Evolutionary conservation across 2,113 vertebrate genomes (phyloP), one percentile per base, ranked within the genome.

Genomic region (Campylomormyrus tamandua): DNA sequence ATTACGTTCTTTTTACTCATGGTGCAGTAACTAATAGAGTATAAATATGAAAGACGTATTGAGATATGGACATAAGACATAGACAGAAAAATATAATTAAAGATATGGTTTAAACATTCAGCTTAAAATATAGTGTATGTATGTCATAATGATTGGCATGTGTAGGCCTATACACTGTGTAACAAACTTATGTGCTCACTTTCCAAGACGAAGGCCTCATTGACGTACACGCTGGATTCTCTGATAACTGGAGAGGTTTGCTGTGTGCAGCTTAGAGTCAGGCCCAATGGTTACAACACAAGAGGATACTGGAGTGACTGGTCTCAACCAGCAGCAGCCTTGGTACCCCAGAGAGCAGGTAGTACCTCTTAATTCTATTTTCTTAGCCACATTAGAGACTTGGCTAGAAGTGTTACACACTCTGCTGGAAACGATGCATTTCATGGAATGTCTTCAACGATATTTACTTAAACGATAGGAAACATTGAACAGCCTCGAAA

Each of bases 301-400:
- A 77, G 93, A 0, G 97, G 96, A 0, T 88, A 96, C 92, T 99
- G 98, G 98, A 98, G 98, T 49, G 93, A 94, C 66, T 99, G 98
- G 98, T 98, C 98, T 0, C 85, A 89, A 3, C 92, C 95, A 17
- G 94, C 93, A 35, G 91, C 80, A 52, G 95, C 96, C 62, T 91
- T 96, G 49, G 97, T 96, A 0, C 94, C 95, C 27, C 94, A 88
- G 74, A 93, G 94, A 42, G 92, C 95, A n/a, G 97, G 98, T 99
- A 91, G n/a, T 13, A 53, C 13, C 39, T 39, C 52, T 35, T 62
- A 56, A 21, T 31, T 62, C 56, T 24, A 48, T 24, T 84, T 8
- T 77, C 35, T 77, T 42, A 77, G 15, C 74, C 15, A 77, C 74
- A 77, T 1, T n/a, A 84, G 0, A 83, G 45, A 83, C 77, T 45